Evolutionary conservation across 2,888 invertebrate genomes (phyloP).

Genomic region (Limnephilus marmoratus): DNA sequence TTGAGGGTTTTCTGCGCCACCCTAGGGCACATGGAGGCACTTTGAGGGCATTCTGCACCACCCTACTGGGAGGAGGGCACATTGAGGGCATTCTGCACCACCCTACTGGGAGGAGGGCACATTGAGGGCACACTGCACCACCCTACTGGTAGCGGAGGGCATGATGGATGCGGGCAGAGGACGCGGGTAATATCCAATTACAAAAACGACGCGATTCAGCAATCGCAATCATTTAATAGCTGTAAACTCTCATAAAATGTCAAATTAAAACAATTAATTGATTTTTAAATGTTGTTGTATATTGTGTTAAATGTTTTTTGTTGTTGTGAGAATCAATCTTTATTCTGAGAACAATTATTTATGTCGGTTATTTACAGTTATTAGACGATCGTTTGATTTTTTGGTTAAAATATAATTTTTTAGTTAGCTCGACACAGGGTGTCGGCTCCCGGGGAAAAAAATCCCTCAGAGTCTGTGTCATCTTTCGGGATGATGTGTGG

Average conservation of each 20-base stretch:
- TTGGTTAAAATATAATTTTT: too few relatives aligned
- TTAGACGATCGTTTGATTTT: constrained; percentile 24
- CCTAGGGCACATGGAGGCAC: not conserved
- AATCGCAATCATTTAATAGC: constrained; percentile 42
- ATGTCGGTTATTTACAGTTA: constrained; percentile 39
- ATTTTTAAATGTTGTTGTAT: not conserved
- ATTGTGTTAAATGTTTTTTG: constrained; percentile 24
- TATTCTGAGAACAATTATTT: not conserved
- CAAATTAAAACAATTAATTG: constrained; percentile 9
- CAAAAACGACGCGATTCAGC: not conserved
- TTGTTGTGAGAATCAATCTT: constrained; percentile 4
- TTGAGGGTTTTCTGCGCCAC: not conserved
- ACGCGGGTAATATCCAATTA: not conserved
- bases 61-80: constrained; percentile 2
- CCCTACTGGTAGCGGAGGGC: not conserved
- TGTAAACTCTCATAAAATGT: constrained; percentile 35
- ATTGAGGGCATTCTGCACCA: not conserved
- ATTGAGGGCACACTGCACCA: not conserved
- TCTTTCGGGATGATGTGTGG: too few relatives aligned
- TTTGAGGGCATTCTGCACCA: constrained; percentile 3
- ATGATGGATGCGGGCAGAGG: not conserved
- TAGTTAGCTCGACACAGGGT: too few relatives aligned
- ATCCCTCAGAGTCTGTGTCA: too few relatives aligned
- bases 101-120: too few relatives aligned
- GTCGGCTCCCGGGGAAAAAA: too few relatives aligned